Evolutionary conservation across 2,888 invertebrate species (phyloP), one percentile per base, ranked within the genome.

Genomic region (Orthosia cruda): DNA sequence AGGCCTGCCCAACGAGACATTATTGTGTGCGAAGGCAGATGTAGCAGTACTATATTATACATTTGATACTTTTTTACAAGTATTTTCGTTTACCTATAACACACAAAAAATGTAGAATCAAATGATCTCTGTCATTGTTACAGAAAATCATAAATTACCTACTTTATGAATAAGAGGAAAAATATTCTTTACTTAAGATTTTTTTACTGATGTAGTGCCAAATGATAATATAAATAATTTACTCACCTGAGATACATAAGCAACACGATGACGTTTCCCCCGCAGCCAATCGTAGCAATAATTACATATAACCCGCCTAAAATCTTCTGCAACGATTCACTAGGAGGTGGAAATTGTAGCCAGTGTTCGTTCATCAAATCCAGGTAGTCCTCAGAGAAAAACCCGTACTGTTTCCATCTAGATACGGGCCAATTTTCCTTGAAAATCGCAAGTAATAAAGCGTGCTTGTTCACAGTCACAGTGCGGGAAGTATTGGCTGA

Each of bases 221-320:
- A 45, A 4, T 47, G 23, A 47, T 52, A 54, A 57, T 62, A 55
- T 40, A 40, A 40, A 57, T 55, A 13, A 57, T 70, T 54, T 52
- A 74, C 97, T 97, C 92, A 98, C 98, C 97, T 98, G 81, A 97
- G 91, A 90, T 98, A 98, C 97, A 98, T 97, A 89, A 97, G 97
- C 75, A 98, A 97, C 32, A 98, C 98, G 40, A 98, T 95, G 26
- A 97, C 94, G 91, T 98, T 98, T 49, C 98, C 98, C 91, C 97
- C 95, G 80, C 97, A 95, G n/a, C 98, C 98, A 52, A 97, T 92
- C 3, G 97, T 92, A 89, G 97, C 96, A 87, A 98, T 97, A 61
- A 98, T 85, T 40, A 97, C 89, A 91, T 98, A 98, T 67, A 98
- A 87, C 20, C 95, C 91, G 3, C 97, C 98, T 87, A 98, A 94